Percentiles rank a stretch among this genome's conserved stretches.
These are phyloP conservation scores for Dimorphilus gyrociliatus DNA, from an alignment of 2,888 invertebrate species.

Conservation along the genomic window DNA sequence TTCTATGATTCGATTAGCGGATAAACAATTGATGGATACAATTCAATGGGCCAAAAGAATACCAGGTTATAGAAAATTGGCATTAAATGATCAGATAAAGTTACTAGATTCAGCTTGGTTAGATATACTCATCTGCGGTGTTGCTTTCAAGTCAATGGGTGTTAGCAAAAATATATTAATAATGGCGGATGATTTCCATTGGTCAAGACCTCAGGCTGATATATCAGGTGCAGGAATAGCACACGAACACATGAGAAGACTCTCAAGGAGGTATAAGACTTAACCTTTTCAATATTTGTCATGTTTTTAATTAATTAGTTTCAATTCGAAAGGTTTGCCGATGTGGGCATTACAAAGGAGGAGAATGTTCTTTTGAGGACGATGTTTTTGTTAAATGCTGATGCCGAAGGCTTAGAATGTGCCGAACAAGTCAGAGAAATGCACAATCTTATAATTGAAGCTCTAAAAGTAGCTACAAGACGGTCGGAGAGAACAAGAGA, in stretches of 20 bases:
- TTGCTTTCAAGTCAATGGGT: conserved; percentile 26
- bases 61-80: conserved; percentile 29
- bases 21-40: conserved; percentile 25
- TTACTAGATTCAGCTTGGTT: conserved; percentile 31
- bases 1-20: conserved; percentile 23
- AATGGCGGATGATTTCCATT: conserved; percentile 23
- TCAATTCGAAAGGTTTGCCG: background rate
- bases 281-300: too few species aligned
- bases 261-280: too few species aligned
- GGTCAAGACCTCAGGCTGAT: conserved; percentile 22
- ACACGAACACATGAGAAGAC: too few species aligned
- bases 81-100: conserved; percentile 27
- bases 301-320: background rate
- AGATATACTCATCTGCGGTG: conserved; percentile 25
- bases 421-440: conserved; percentile 20
- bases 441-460: conserved; percentile 19
- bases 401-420: conserved; percentile 20
- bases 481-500: too few species aligned
- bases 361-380: background rate
- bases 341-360: background rate
- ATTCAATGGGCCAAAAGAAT: conserved; percentile 34
- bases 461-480: conserved; percentile 21
- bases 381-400: conserved; percentile 11
- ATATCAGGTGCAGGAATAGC: too few species aligned
- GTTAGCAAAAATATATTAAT: conserved; percentile 17